These are phyloP conservation scores for Carabus problematicus DNA, from an alignment of 2,888 invertebrate species.

Conservation along the genomic window DNA sequence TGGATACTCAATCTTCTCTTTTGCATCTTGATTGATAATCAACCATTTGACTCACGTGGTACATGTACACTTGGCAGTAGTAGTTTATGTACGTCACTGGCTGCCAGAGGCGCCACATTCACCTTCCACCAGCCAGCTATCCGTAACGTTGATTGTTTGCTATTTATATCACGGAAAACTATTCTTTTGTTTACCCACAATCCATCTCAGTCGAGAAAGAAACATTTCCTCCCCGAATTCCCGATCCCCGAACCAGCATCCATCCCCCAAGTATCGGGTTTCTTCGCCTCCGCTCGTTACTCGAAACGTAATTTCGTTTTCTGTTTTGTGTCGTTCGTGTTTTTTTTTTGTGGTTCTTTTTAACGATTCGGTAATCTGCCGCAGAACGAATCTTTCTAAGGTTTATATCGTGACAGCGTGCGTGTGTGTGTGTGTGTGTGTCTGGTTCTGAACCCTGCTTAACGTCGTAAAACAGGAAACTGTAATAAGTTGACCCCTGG, in stretches of 20 bases:
- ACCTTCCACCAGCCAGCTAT: constrained; percentile 7
- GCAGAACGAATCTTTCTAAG: too few relatives aligned
- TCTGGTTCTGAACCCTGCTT: too few relatives aligned
- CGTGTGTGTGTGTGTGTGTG: too few relatives aligned
- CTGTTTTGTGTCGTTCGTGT: constrained; percentile 8
- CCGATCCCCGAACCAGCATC: background rate
- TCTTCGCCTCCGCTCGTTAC: background rate
- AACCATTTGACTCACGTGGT: too few relatives aligned
- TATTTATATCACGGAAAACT: constrained; percentile 18
- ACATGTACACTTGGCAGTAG: too few relatives aligned
- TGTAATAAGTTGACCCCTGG: background rate
- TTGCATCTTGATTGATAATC: too few relatives aligned
- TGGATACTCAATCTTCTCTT: too few relatives aligned
- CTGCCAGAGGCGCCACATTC: constrained; percentile 11
- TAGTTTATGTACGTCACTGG: background rate
- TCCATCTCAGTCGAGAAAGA: background rate
- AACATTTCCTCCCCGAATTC: background rate
- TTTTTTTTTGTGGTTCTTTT: constrained; percentile 3
- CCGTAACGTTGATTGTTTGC: constrained; percentile 16
- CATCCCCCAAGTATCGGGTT: background rate
- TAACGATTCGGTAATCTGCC: too few relatives aligned
- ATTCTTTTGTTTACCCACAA: constrained; percentile 10
- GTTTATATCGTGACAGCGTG: too few relatives aligned
- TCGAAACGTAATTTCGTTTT: constrained; percentile 4
- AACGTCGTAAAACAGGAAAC: constrained; percentile 6